These are phyloP conservation scores for Drosophila pruinosa DNA, from an alignment of 1,140 invertebrate genomes.

Conservation along the genomic window DNA sequence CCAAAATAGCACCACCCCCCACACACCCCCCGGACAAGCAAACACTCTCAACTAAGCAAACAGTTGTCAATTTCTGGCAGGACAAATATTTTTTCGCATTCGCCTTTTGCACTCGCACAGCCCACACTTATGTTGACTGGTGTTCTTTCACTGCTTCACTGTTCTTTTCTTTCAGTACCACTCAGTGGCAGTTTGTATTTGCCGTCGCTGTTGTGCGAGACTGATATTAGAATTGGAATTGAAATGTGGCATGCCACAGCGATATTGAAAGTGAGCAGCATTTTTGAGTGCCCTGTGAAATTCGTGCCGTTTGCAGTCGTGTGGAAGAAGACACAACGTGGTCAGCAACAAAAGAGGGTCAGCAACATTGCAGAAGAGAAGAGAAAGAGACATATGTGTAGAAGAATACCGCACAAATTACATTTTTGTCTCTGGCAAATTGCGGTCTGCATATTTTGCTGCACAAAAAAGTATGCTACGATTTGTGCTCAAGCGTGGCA, in stretches of 20 bases:
- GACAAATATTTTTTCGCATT: slow-evolving; percentile 75
- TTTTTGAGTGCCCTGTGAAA: background rate
- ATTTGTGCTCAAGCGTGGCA: slow-evolving; percentile 17
- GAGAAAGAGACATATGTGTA: slow-evolving; percentile 12
- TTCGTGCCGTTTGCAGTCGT: slow-evolving; percentile 2
- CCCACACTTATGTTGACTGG: slow-evolving; percentile 64
- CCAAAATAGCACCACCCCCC: no score
- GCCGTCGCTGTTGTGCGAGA: slow-evolving; percentile 11
- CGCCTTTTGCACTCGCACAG: slow-evolving; percentile 66
- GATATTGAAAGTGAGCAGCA: slow-evolving; percentile 29
- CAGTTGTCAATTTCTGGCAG: slow-evolving; percentile 77
- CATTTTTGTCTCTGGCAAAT: slow-evolving; percentile 46
- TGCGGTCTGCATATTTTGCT: slow-evolving; percentile 37
- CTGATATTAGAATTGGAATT: slow-evolving; percentile 58
- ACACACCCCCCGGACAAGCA: slow-evolving; percentile 25
- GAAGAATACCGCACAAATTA: slow-evolving; percentile 40
- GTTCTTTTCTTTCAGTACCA: slow-evolving; percentile 50
- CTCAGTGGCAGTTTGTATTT: slow-evolving; percentile 37
- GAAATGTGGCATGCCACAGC: slow-evolving; percentile 37
- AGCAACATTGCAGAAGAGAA: background rate
- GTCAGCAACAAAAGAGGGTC: slow-evolving; percentile 13
- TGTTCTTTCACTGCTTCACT: slow-evolving; percentile 36
- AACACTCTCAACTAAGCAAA: slow-evolving; percentile 79
- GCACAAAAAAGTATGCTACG: slow-evolving; percentile 39
- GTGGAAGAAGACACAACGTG: slow-evolving; percentile 24